Evolutionary conservation across 2,113 vertebrate species (phyloP).

Genomic region (Clinocottus analis): DNA sequence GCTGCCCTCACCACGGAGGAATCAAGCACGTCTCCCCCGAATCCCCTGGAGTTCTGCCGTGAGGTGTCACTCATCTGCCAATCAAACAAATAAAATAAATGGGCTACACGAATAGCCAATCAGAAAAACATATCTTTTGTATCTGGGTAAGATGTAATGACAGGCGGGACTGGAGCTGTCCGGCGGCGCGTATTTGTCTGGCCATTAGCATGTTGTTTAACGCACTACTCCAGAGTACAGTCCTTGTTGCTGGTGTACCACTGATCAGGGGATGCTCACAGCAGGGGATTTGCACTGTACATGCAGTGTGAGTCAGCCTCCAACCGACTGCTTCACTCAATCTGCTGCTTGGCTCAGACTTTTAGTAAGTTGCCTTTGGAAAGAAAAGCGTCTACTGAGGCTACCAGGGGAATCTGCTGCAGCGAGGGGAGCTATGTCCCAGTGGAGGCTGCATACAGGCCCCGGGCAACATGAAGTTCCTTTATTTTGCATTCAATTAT

Average conservation of each 20-base stretch:
- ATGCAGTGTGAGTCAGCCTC: conserved; percentile 47
- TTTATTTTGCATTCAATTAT: background rate
- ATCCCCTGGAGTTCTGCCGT: too few relatives aligned
- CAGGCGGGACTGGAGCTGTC: too few relatives aligned
- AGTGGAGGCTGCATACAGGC: conserved; percentile 10
- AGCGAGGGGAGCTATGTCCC: conserved; percentile 26
- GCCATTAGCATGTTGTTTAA: too few relatives aligned
- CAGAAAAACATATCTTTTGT: too few relatives aligned
- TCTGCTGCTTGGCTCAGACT: conserved; percentile 1
- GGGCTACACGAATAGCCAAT: too few relatives aligned
- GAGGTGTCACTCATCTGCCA: too few relatives aligned
- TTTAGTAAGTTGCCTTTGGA: conserved; percentile 18
- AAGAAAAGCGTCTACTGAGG: conserved; percentile 41
- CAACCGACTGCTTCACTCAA: conserved; percentile 13
- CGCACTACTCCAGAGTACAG: too few relatives aligned
- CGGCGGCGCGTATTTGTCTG: too few relatives aligned
- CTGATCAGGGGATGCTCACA: conserved; percentile 26
- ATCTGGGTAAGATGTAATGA: too few relatives aligned
- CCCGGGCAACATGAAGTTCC: background rate
- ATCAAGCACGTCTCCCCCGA: too few relatives aligned
- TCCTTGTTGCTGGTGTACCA: conserved; percentile 13
- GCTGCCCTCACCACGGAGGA: too few relatives aligned
- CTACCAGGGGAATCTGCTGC: conserved; percentile 47
- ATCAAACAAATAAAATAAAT: too few relatives aligned
- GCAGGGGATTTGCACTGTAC: conserved; percentile 32